A percentile compares a stretch with the other conserved stretches of the same genome.
Evolutionary conservation across 1,140 invertebrate species (phyloP).

Genomic region (Neodiprion pinetum): DNA sequence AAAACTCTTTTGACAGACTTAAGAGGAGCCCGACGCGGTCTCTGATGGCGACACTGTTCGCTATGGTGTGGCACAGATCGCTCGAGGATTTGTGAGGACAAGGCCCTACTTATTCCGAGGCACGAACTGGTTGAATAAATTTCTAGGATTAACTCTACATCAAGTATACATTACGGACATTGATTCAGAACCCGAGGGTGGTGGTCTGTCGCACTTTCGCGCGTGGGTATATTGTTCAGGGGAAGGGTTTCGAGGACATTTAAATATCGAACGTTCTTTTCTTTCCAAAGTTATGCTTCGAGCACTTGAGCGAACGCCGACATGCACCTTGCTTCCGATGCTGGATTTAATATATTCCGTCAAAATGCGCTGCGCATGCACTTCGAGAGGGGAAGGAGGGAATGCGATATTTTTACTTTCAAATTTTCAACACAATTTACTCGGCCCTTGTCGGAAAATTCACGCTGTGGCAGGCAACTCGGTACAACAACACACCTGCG

Average conservation of each 20-base stretch:
- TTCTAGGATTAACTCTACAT: conserved; percentile 5
- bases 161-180: conserved; percentile 4
- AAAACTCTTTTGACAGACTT: not conserved
- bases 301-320: not conserved
- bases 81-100: conserved; percentile 3
- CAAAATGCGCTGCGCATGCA: not conserved
- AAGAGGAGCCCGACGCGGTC: not conserved
- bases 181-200: conserved; percentile 1
- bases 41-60: not conserved
- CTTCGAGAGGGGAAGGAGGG: not conserved
- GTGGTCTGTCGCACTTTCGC: not conserved
- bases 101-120: not conserved
- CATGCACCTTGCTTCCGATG: not conserved
- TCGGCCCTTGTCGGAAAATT: too few relatives aligned
- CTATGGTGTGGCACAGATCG: not conserved
- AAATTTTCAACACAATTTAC: too few relatives aligned
- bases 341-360: not conserved
- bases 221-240: not conserved
- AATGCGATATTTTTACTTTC: not conserved
- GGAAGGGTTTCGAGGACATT: not conserved
- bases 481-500: too few relatives aligned
- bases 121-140: conserved; percentile 3
- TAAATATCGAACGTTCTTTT: not conserved
- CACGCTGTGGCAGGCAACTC: too few relatives aligned
- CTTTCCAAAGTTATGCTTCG: not conserved